Conservation (phyloP, 2,113 vertebrate genomes). For the Onychostruthus taczanowskii region DNA sequence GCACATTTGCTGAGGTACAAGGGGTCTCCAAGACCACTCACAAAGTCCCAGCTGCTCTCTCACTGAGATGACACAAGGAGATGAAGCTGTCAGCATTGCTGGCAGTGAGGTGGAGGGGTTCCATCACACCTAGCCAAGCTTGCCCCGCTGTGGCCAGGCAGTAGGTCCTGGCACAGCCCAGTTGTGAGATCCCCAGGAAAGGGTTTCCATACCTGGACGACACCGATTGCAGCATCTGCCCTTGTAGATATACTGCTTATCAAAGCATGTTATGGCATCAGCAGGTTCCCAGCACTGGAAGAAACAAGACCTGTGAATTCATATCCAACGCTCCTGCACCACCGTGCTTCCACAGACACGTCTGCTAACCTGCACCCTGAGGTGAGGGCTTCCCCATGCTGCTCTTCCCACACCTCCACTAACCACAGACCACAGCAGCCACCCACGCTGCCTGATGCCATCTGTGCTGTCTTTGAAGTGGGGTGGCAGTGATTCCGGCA, state of each 20-base stretch:
- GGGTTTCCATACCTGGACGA: conserved; percentile 36
- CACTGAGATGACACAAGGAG: not conserved
- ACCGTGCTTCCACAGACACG: rapidly evolving
- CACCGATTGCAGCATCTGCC: conserved; percentile 56
- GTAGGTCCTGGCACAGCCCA: not conserved
- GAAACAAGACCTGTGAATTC: not conserved
- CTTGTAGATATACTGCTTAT: not conserved
- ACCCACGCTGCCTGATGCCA: not conserved
- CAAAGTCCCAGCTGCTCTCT: not conserved
- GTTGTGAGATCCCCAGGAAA: not conserved
- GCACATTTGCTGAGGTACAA: not conserved
- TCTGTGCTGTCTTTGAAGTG: conserved; percentile 18
- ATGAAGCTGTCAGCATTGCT: not conserved
- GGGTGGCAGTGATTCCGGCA: not conserved
- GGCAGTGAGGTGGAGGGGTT: not conserved
- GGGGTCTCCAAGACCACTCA: not conserved
- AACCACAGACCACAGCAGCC: conserved; percentile 32
- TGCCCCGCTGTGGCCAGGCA: rapidly evolving
- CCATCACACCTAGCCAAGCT: rapidly evolving
- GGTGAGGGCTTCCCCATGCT: not conserved
- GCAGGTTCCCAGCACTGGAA: conserved; percentile 18
- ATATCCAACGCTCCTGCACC: rapidly evolving
- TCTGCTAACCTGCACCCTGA: not conserved
- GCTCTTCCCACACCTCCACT: not conserved
- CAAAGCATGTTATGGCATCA: not conserved